Evolutionary conservation across 2,888 invertebrate genomes (phyloP).

Genomic region (Archips crataeganus): DNA sequence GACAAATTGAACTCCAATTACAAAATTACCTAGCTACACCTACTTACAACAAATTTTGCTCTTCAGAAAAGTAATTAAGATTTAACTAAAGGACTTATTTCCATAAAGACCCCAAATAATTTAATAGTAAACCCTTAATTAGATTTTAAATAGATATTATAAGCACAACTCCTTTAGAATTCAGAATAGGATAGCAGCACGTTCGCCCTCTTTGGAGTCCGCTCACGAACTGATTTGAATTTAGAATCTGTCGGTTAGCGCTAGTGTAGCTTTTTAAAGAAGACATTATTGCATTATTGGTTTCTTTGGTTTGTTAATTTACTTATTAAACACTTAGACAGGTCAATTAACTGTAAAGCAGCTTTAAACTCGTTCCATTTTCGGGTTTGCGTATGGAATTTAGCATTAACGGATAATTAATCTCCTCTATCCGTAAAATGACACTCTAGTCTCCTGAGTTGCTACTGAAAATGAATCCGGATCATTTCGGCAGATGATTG

Average conservation of each 20-base stretch:
- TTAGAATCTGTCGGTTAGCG: conserved; percentile 72
- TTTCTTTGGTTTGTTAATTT: neutral
- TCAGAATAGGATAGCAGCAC: conserved; percentile 69
- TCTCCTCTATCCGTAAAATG: too few relatives aligned
- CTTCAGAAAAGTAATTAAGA: too few relatives aligned
- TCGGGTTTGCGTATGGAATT: too few relatives aligned
- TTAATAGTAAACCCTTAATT: neutral
- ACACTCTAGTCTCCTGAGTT: too few relatives aligned
- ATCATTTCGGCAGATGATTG: too few relatives aligned
- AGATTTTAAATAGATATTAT: neutral
- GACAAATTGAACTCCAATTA: too few relatives aligned
- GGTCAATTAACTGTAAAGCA: too few relatives aligned
- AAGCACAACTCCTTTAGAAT: conserved; percentile 50
- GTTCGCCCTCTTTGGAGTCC: conserved; percentile 75
- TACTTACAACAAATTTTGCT: too few relatives aligned
- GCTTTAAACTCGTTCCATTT: too few relatives aligned
- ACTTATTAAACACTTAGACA: too few relatives aligned
- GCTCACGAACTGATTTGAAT: conserved; percentile 84
- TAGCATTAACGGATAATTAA: too few relatives aligned
- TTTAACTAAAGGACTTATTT: neutral
- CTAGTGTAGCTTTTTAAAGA: conserved; percentile 55
- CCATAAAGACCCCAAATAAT: neutral
- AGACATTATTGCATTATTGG: neutral
- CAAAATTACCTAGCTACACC: neutral
- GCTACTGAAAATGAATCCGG: too few relatives aligned